phyloP scores from a whole-genome alignment of 2,888 invertebrate genomes.

The Coremacera marginata region DNA sequence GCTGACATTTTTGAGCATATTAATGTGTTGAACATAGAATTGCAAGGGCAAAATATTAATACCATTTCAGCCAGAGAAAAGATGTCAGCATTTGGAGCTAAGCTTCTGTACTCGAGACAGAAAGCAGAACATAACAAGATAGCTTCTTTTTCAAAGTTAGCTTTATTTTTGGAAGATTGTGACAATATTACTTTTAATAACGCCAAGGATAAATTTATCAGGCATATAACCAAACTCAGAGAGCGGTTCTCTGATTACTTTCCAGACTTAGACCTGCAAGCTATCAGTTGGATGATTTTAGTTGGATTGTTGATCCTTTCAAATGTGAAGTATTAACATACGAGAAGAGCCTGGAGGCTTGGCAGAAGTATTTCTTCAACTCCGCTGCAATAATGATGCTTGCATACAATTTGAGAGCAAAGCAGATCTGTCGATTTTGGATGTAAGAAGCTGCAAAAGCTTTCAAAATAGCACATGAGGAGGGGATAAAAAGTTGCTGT shows the following conservation, averaged over 20 bases:
- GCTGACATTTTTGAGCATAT: no score
- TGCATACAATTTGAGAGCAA: constrained; percentile 1
- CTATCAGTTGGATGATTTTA: constrained; percentile 6
- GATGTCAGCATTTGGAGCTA: constrained; percentile 2
- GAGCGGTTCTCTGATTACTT: constrained; percentile 16
- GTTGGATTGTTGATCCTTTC: constrained; percentile 29
- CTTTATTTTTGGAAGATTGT: constrained; percentile 1
- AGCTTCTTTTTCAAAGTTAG: neutral
- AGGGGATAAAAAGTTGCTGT: constrained; percentile 43
- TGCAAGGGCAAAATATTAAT: constrained; percentile 4
- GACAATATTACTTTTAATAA: constrained; percentile 9
- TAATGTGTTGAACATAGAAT: neutral
- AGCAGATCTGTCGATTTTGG: constrained; percentile 43
- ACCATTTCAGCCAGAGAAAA: constrained; percentile 16
- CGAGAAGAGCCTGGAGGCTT: constrained; percentile 30
- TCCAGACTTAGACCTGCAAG: neutral
- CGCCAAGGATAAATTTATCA: constrained; percentile 8
- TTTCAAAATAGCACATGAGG: constrained; percentile 53
- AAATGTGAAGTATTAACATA: constrained; percentile 31
- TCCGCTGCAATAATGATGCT: constrained; percentile 19
- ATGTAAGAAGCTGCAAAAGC: constrained; percentile 52
- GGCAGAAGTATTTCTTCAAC: constrained; percentile 31
- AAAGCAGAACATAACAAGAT: constrained; percentile 12
- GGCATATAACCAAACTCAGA: constrained; percentile 10
- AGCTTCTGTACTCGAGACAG: constrained; percentile 10